Evolutionary conservation across 2,888 invertebrate genomes (phyloP).

Genomic region (Thecophora atra): DNA sequence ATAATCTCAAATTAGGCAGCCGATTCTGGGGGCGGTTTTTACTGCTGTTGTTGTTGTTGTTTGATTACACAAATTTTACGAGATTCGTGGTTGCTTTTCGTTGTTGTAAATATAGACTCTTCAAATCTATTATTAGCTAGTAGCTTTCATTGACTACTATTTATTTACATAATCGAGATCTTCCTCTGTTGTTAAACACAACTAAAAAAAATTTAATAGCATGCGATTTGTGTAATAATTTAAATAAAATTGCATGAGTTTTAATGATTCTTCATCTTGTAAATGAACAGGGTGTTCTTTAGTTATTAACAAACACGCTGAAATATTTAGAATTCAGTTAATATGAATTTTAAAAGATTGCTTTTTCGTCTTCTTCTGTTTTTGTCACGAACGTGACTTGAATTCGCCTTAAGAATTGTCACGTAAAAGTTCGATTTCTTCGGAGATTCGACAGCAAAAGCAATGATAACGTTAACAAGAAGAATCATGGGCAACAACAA

Average conservation of each 20-base stretch:
- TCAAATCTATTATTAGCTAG: too few relatives aligned
- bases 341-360: background rate
- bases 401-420: constrained; percentile 56
- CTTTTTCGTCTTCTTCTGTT: too few relatives aligned
- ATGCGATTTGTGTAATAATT: too few relatives aligned
- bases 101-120: background rate
- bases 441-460: constrained; percentile 29
- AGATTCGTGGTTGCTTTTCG: background rate
- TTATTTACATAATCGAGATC: too few relatives aligned
- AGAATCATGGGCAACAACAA: background rate
- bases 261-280: too few relatives aligned
- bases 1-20: constrained; percentile 34
- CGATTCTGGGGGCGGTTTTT: constrained; percentile 35
- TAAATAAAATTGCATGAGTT: background rate
- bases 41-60: constrained; percentile 33
- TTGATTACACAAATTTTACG: background rate
- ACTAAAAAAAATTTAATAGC: too few relatives aligned
- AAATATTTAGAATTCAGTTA: constrained; percentile 11
- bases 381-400: constrained; percentile 57
- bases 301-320: too few relatives aligned
- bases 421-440: constrained; percentile 56
- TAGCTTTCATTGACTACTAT: too few relatives aligned
- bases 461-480: background rate
- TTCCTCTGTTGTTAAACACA: too few relatives aligned
- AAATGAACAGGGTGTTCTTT: background rate